Base-by-base conservation (phyloP, 2,888 invertebrate species). In the Branchipolynoe longqiensis region DNA sequence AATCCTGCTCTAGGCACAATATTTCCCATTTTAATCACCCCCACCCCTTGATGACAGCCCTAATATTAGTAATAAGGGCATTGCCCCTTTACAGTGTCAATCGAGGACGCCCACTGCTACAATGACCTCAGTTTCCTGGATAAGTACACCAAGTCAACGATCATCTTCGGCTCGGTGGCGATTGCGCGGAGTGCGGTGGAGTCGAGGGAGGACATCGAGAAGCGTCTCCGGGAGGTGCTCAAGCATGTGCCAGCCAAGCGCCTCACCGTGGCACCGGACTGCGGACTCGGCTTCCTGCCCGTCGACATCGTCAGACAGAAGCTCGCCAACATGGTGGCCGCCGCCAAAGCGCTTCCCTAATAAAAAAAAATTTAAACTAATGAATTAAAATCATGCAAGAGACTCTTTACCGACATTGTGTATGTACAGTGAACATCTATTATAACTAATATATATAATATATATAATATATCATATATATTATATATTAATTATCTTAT, bases 111-210 rank as follows among this genome's bases (percentile, higher is more conserved):
- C 54, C 86, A 86, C 69, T 33, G 83, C 18, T 40, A 83, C 48
- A 86, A 86, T 74, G 86, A 86, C 74, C 84, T 87, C 4, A 41
- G 12, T 14, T 81, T 87, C 31, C 74, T 87, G 40, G 83, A 58
- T 6, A 62, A 69, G 8, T 87, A 82, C 84, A 87, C 86, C 41
- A 84, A 87, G 62, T 62, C 83, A 25, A 85, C 78, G 38, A 82
- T 89, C 25, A 88, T 89, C 18, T 85, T 89, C 18, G 89, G 89
- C 18, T 85, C 88, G 18, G 87, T 89, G 36, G 86, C 86, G 64
- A 86, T 89, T 33, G 88, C 88, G 38, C 82, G 84, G 28, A 87
- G 88, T 22, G 40, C 59, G 6, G 87, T 89, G 81, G 88, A 89
- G 74, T 69, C 82, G 28, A 81, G 74, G 22, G 84, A 87, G n/a